Evolutionary conservation across 1,140 invertebrate genomes (phyloP).

Genomic region (Antheraea mylitta): DNA sequence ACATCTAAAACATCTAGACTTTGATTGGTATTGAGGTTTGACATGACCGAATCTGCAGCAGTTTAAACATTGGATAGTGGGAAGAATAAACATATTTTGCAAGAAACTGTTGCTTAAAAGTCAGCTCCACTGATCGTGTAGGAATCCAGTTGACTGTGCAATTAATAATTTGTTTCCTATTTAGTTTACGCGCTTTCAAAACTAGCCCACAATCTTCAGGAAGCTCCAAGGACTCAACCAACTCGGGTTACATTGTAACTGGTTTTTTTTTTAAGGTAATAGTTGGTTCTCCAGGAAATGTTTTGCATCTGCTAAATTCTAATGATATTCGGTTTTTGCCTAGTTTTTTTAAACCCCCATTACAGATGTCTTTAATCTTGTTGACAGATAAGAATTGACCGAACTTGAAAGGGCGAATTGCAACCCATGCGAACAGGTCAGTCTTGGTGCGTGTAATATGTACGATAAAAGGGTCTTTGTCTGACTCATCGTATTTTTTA

Average conservation of each 20-base stretch:
- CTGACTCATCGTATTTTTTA: neutral
- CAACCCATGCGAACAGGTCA: neutral
- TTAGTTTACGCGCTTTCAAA: constrained; percentile 18
- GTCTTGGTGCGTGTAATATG: neutral
- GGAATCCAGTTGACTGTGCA: constrained; percentile 15
- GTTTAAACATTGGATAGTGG: constrained; percentile 18
- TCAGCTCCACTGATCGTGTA: constrained; percentile 12
- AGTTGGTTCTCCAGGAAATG: constrained; percentile 1
- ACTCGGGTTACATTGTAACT: constrained; percentile 2
- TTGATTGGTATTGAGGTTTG: constrained; percentile 15
- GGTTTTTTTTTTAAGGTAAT: neutral
- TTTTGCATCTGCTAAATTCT: neutral
- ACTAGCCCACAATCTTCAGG: constrained; percentile 6
- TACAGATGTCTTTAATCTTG: neutral
- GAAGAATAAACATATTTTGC: constrained; percentile 18
- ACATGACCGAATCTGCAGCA: constrained; percentile 27
- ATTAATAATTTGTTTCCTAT: neutral
- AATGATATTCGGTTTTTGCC: neutral
- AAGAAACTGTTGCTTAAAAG: neutral
- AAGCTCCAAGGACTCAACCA: neutral
- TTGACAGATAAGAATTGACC: neutral
- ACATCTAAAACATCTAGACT: constrained; percentile 22
- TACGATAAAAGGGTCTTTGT: constrained; percentile 10
- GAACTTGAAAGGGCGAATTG: neutral
- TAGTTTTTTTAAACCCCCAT: constrained; percentile 10